These are phyloP conservation scores for Pipa parva DNA, from an alignment of 2,113 vertebrate genomes.

Conservation along the genomic window DNA sequence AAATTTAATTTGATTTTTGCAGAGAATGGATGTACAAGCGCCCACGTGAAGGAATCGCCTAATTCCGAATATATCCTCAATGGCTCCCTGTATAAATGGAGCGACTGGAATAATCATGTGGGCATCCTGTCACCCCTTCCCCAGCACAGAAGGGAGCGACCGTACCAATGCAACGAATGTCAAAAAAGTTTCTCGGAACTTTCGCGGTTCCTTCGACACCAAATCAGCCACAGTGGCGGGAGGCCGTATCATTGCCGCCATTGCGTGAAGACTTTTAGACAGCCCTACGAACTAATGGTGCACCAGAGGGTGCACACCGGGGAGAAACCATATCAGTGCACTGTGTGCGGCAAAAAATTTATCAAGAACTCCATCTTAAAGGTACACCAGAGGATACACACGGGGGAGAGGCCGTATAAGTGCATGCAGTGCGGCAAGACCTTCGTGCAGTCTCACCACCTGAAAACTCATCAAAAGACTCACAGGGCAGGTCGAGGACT, in stretches of 20 bases:
- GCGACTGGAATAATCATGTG: constrained; percentile 14
- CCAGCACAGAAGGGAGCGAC: constrained; percentile 26
- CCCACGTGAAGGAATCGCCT: neutral
- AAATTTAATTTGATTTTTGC: neutral
- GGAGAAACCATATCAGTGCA: constrained; percentile 34
- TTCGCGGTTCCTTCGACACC: constrained; percentile 25
- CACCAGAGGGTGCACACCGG: constrained; percentile 34
- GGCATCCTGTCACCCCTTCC: constrained; percentile 13
- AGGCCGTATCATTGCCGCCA: constrained; percentile 29
- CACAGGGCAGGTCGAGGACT: constrained; percentile 4
- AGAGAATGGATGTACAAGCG: neutral
- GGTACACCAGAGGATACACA: constrained; percentile 35
- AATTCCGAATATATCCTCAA: constrained; percentile 11
- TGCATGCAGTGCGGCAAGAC: constrained; percentile 12
- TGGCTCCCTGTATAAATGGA: constrained; percentile 21
- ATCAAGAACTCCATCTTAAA: constrained; percentile 37
- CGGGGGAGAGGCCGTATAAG: constrained; percentile 25
- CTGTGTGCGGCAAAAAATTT: constrained; percentile 29
- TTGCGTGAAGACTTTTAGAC: constrained; percentile 26
- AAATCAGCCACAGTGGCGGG: constrained; percentile 27
- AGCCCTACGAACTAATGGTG: constrained; percentile 37
- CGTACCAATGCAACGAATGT: constrained; percentile 28
- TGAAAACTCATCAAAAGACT: constrained; percentile 31
- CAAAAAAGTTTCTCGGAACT: constrained; percentile 19
- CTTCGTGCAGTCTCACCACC: constrained; percentile 32